Evolutionary conservation across 2,113 vertebrate genomes (phyloP), one percentile per base, ranked within the genome.

Genomic region (Ameiurus melas): DNA sequence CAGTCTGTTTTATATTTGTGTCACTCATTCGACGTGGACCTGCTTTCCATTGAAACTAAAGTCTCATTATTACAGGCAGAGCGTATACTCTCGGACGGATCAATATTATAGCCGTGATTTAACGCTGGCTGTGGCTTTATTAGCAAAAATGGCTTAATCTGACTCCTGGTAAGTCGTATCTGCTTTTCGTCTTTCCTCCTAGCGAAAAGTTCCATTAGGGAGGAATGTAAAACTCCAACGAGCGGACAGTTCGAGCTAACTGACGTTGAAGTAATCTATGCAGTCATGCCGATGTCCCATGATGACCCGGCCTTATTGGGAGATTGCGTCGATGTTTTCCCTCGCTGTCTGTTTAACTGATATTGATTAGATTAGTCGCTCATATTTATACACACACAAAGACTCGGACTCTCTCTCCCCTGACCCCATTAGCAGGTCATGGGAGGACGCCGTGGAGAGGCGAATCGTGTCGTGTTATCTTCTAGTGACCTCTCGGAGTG

Each of bases 341-440:
- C 83, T 87, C 53, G 60, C 90, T 88, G 85, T 78, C 80, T 88
- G 78, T 83, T 91, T 93, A 93, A 94, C 93, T 93, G 86, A 85
- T 92, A 93, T 93, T 90, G 93, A 94, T 93, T 77, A 80, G 79
- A 85, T 71, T 73, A 57, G 58, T 51, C n/a, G 60, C 43, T 66
- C 68, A 36, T 83, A 66, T 79, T 80, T 14, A 79, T 33, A 80
- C 85, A 84, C 85, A 82, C 78, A 85, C 39, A 51, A 60, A 33
- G 30, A 78, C 51, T 51, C 55, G 30, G 30, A 43, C 84, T 64
- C 43, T 79, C 75, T 78, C 86, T 85, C 88, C 84, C 83, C 75
- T 68, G 88, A 86, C 87, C 87, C 85, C 91, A 91, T 92, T 91
- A 92, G 57, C 88, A 83, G 68, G 88, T 91, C 85, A 83, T 75